A percentile compares a stretch with the other conserved stretches of the same genome.
These are phyloP conservation scores for Pelecanoides urinatrix DNA, from an alignment of 2,113 vertebrate species.

Conservation along the genomic window DNA sequence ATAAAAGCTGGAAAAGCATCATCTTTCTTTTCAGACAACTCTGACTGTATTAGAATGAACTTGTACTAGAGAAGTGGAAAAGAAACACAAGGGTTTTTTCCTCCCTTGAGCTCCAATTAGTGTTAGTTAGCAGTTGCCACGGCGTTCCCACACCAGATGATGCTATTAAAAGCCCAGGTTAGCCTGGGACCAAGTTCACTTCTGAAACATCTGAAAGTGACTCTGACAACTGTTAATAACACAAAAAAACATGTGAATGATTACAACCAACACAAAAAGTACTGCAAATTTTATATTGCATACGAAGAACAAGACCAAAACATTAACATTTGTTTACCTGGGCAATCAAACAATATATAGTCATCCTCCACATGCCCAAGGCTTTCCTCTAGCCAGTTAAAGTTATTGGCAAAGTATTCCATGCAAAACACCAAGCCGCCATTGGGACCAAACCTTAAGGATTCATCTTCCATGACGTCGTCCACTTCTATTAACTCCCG, in stretches of 20 bases:
- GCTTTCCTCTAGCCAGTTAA: slow-evolving; percentile 91
- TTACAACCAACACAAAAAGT: fast-evolving
- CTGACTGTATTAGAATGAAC: background rate
- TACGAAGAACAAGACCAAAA: fast-evolving
- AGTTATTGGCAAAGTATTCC: slow-evolving; percentile 96
- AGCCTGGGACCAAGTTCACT: background rate
- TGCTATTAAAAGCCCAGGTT: background rate
- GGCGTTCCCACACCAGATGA: no score
- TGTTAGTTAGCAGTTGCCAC: background rate
- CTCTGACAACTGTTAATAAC: background rate
- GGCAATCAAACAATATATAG: slow-evolving; percentile 95
- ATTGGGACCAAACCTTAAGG: slow-evolving; percentile 90
- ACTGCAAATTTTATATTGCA: fast-evolving
- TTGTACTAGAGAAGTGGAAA: background rate
- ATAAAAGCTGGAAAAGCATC: background rate
- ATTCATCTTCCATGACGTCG: slow-evolving; percentile 94
- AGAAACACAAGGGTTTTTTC: fast-evolving
- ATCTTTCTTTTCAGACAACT: background rate
- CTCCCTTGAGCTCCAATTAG: background rate
- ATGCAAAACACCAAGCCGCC: slow-evolving; percentile 97
- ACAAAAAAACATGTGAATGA: background rate
- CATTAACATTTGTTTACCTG: slow-evolving; percentile 70
- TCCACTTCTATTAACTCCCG: slow-evolving; percentile 95
- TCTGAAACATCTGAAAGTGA: background rate
- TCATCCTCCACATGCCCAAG: slow-evolving; percentile 94